Conservation (phyloP, 2,113 vertebrate genomes). For the Pteropus alecto region DNA sequence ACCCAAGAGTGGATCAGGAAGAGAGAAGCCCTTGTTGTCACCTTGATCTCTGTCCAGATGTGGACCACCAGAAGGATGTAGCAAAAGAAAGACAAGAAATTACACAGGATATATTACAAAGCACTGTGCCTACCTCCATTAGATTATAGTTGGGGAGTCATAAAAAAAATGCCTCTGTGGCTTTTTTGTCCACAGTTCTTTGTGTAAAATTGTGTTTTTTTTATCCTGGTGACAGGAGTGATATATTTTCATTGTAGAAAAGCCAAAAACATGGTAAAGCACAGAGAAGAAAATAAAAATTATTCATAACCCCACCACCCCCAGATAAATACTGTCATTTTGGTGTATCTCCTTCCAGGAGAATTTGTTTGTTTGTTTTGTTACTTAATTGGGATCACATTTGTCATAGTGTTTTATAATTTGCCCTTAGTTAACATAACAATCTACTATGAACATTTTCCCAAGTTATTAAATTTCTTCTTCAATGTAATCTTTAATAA, state of each 20-base stretch:
- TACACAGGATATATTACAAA: conserved; percentile 26
- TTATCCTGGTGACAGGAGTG: conserved; percentile 35
- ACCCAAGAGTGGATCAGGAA: background rate
- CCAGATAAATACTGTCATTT: background rate
- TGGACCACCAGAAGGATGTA: background rate
- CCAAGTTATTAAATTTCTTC: background rate
- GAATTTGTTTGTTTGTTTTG: background rate
- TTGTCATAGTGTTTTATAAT: conserved; percentile 5
- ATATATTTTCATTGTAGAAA: conserved; percentile 61
- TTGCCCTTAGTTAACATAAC: background rate
- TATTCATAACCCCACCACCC: background rate
- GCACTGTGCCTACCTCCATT: background rate
- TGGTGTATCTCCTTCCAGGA: background rate
- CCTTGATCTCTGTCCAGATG: background rate
- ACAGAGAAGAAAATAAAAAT: conserved; percentile 43
- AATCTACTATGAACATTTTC: conserved; percentile 11
- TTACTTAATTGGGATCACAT: conserved; percentile 8
- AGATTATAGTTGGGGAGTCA: background rate
- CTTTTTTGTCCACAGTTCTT: conserved; percentile 8
- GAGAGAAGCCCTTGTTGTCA: background rate
- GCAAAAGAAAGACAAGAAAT: conserved; percentile 19
- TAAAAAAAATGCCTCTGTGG: conserved; percentile 30
- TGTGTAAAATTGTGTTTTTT: conserved; percentile 58
- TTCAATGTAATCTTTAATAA: background rate
- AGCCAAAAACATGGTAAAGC: conserved; percentile 30